Conservation (phyloP, 2,113 vertebrate genomes). For the Sakesphorus luctuosus region DNA sequence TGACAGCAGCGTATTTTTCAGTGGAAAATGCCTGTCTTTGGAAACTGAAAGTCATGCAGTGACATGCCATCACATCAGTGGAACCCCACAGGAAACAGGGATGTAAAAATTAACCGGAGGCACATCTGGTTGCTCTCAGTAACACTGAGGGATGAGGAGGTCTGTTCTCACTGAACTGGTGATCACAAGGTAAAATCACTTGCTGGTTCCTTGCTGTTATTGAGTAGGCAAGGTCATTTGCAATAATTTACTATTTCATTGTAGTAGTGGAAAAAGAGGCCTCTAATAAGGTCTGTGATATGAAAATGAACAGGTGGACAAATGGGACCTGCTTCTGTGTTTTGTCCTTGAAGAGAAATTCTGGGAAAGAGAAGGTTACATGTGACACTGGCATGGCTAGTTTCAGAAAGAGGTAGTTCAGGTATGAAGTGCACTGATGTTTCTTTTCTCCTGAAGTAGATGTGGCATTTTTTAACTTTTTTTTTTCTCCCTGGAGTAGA, state of each 20-base stretch:
- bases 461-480: neutral
- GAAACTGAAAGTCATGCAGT: neutral
- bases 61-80: neutral
- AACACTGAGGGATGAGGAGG: neutral
- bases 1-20: neutral
- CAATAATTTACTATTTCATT: neutral
- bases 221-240: neutral
- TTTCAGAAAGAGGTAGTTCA: neutral
- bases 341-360: neutral
- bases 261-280: neutral
- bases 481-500: neutral
- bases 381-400: neutral
- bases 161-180: neutral
- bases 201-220: neutral
- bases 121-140: neutral
- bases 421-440: neutral
- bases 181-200: neutral
- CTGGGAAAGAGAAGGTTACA: neutral
- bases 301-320: constrained; percentile 5
- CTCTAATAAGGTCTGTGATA: neutral
- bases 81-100: neutral
- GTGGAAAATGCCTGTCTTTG: accelerated
- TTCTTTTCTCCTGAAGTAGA: neutral
- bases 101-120: neutral
- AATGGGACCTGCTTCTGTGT: neutral